These are phyloP conservation scores for Phalangium opilio DNA, from an alignment of 2,888 invertebrate genomes.

Conservation along the genomic window DNA sequence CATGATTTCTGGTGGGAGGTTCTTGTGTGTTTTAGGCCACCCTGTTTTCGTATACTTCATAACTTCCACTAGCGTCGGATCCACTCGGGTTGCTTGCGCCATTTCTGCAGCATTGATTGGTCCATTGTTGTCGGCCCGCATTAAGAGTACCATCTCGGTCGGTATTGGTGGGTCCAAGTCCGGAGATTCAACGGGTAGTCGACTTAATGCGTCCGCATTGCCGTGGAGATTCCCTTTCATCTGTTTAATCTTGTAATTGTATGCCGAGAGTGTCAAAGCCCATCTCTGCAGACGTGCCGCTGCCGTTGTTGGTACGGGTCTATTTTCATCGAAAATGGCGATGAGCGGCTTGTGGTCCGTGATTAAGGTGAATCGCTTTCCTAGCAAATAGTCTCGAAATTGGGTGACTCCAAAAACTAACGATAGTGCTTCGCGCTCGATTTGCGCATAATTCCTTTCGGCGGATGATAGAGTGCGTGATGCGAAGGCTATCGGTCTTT, in stretches of 20 bases:
- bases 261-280: constrained; percentile 25
- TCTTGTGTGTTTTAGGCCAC: neutral
- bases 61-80: neutral
- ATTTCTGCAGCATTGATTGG: constrained; percentile 1
- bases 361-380: constrained; percentile 29
- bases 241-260: constrained; percentile 23
- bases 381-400: constrained; percentile 31
- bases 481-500: constrained; percentile 24
- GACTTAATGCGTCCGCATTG: constrained; percentile 27
- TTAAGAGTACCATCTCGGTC: constrained; percentile 3
- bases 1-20: too few relatives aligned
- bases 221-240: constrained; percentile 24
- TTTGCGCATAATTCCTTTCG: constrained; percentile 20
- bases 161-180: neutral
- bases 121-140: constrained; percentile 1
- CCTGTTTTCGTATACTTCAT: neutral
- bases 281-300: constrained; percentile 25
- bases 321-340: neutral
- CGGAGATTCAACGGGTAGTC: constrained; percentile 13
- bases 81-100: neutral
- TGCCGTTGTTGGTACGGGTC: constrained; percentile 21
- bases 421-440: constrained; percentile 26
- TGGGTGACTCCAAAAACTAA: constrained; percentile 30
- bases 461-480: constrained; percentile 18
- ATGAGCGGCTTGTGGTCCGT: constrained; percentile 32